phyloP scores from a whole-genome alignment of 2,888 invertebrate species.

The Agriopis marginaria region DNA sequence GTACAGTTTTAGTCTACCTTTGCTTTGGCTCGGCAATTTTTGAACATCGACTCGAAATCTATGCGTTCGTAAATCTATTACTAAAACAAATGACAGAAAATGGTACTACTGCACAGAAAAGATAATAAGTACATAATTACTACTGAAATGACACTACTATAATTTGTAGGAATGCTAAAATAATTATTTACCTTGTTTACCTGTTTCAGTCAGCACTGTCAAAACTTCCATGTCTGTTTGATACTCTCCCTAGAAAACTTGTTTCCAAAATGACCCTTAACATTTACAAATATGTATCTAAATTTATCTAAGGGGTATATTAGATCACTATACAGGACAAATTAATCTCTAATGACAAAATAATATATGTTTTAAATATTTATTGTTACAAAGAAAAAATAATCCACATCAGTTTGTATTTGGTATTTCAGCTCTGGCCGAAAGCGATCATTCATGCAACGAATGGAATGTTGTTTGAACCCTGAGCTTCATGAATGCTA shows the following conservation, averaged over 20 bases:
- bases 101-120: not conserved
- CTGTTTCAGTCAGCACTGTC: not conserved
- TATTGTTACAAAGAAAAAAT: slow-evolving; percentile 75
- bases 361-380: slow-evolving; percentile 54
- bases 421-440: slow-evolving; percentile 79
- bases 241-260: not conserved
- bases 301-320: slow-evolving; percentile 1
- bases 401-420: slow-evolving; percentile 74
- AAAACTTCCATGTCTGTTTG: not conserved
- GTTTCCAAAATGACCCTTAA: not conserved
- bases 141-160: not conserved
- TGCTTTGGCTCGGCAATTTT: too few relatives aligned
- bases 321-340: slow-evolving; percentile 17
- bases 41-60: too few relatives aligned
- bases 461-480: slow-evolving; percentile 74
- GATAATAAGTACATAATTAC: not conserved
- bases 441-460: slow-evolving; percentile 62
- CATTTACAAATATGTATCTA: not conserved
- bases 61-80: too few relatives aligned
- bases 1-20: too few relatives aligned
- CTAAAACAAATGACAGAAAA: too few relatives aligned
- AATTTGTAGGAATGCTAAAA: not conserved
- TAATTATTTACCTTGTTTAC: not conserved
- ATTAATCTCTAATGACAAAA: slow-evolving; percentile 30
- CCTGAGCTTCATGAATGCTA: slow-evolving; percentile 57